Percentiles rank a stretch among this genome's conserved stretches.
phyloP scores from a whole-genome alignment of 2,113 vertebrate genomes.

The Gnathonemus longibarbis region DNA sequence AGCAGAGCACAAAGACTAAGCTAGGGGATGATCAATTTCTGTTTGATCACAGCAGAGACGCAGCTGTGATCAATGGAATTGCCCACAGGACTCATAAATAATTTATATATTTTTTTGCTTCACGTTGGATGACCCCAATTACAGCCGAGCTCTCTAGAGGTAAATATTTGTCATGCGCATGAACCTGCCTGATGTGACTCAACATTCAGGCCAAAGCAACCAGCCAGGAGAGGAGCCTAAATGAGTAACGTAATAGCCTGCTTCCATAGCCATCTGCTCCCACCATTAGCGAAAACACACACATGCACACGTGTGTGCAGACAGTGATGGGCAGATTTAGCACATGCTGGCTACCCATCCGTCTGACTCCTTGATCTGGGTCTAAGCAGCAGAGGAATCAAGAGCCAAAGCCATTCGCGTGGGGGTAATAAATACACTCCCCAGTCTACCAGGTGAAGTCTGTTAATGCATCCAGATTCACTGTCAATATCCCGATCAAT shows the following conservation, averaged over 20 bases:
- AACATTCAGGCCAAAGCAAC: conserved; percentile 71
- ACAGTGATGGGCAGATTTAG: background rate
- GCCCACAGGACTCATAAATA: conserved; percentile 67
- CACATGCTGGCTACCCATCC: background rate
- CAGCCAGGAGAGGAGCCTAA: conserved; percentile 48
- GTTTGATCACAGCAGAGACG: conserved; percentile 71
- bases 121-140: conserved; percentile 78
- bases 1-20: conserved; percentile 48
- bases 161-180: conserved; percentile 69
- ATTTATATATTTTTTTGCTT: conserved; percentile 58
- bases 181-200: conserved; percentile 71
- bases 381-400: background rate
- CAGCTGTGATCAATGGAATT: conserved; percentile 70
- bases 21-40: conserved; percentile 71
- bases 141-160: conserved; percentile 66
- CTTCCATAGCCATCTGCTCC: conserved; percentile 53
- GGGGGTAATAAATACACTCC: background rate
- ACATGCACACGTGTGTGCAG: conserved; percentile 5
- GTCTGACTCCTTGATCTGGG: background rate
- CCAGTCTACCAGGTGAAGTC: background rate
- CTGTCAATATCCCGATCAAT: background rate
- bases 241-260: conserved; percentile 45
- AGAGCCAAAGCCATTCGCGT: background rate
- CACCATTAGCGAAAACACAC: conserved; percentile 32
- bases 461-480: background rate